Base-by-base conservation (phyloP, 2,888 invertebrate genomes). In the Microctonus hyperodae region DNA sequence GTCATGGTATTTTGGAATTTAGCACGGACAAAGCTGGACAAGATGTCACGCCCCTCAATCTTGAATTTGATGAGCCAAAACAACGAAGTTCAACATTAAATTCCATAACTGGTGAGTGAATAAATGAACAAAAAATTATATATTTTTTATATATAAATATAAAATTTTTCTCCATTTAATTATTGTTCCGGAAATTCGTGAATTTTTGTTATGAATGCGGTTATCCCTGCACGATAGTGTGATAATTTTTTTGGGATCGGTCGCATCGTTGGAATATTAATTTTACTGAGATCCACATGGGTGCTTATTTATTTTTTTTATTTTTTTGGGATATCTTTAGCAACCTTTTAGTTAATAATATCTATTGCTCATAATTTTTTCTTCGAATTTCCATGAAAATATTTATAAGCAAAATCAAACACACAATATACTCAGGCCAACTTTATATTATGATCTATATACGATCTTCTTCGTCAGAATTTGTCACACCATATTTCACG, bases 1-100 rank as follows among this genome's bases (percentile, higher is more conserved):
- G 91, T 65, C 89, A 91, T 69, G 92, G 92, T 51, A 92, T 92
- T 75, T 84, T 95, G 63, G 95, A 95, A 83, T 94, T 95, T 84
- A 90, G 92, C 25, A 92, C 95, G 0, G 92, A 93, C 72, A 94
- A 94, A 81, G 94, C 94, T 0, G 95, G 95, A 0, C 91, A 91
- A 78, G 95, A 95, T 80, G 92, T 95, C 64, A 95, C 95, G 1
- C 95, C 95, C 0, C 88, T 94, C 72, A 94, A 94, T 83, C 88
- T 93, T 75, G 90, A 92, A 79, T 94, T 93, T 79, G 89, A 89
- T 74, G 88, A 89, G 67, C 88, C 87, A 64, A 90, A 90, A 78
- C 88, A 90, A 74, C 85, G 90, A 73, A 90, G 90, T 70, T 90
- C 91, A 13, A 91, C 92, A 0, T 86, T 92, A 69, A 91, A 91